These are phyloP conservation scores for Dipodomys ordii DNA, from an alignment of 2,113 vertebrate species.

Conservation along the genomic window DNA sequence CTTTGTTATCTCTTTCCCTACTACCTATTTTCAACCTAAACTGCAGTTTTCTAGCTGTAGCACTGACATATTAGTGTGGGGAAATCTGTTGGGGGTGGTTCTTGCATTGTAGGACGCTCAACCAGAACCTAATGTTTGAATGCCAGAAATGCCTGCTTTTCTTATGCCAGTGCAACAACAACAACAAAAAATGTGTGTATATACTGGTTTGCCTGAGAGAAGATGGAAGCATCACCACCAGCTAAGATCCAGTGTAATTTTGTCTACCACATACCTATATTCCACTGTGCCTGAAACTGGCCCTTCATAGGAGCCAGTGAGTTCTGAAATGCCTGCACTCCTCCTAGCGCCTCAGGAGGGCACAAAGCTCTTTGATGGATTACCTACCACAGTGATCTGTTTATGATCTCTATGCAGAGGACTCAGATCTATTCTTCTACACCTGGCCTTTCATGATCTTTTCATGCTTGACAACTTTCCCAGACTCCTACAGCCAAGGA, in stretches of 20 bases:
- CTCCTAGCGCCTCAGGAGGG: neutral
- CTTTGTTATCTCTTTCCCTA: constrained; percentile 27
- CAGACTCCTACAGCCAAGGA: neutral
- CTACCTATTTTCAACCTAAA: neutral
- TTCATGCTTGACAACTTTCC: neutral
- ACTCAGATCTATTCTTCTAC: too few relatives aligned
- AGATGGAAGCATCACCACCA: neutral
- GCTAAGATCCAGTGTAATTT: neutral
- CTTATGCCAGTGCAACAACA: too few relatives aligned
- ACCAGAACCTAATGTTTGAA: neutral
- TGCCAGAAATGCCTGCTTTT: neutral
- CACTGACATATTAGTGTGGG: neutral
- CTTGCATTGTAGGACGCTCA: neutral
- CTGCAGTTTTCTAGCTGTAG: neutral
- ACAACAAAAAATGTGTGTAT: too few relatives aligned
- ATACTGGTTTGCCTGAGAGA: neutral
- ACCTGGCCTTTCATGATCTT: neutral
- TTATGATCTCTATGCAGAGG: neutral
- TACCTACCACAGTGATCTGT: neutral
- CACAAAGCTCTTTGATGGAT: neutral
- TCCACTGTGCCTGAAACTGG: neutral
- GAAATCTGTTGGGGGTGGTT: neutral
- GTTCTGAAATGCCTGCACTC: neutral
- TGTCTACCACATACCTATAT: neutral
- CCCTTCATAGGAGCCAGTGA: neutral